Base-by-base conservation (phyloP, 2,888 invertebrate genomes). In the Heliconius ethilla region DNA sequence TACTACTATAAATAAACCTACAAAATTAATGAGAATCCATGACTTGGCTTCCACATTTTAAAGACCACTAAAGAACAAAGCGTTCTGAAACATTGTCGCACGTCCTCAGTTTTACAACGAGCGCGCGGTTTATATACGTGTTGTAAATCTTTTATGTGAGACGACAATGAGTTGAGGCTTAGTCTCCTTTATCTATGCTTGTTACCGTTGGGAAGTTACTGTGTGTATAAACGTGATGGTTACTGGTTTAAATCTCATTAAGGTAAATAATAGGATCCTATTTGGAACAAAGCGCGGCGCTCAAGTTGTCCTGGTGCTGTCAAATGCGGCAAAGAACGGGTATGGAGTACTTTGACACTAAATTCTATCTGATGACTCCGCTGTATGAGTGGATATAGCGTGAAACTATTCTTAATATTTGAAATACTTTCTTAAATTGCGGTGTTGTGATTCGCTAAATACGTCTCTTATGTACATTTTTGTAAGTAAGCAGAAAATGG, bases 31-130 rank as follows among this genome's bases (percentile, higher is more conserved):
- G 6, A 69, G 37, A n/a, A 37, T 25, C 40, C 25, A 69, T 40
- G 69, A 45, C 25, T 69, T 15, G 67, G 40, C 40, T 40, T n/a
- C 25, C n/a, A 40, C 69, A 40, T 69, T 69, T 69, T 67, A 67
- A 67, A 67, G 22, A 15, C n/a, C 40, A 25, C 25, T 69, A 37
- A 72, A 59, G 33, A 59, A 72, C 33, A 55, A 72, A 37, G 59
- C 33, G 13, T 72, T 29, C 25, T 37, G 33, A 9, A 25, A 72
- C 72, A 72, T 72, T 72, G 72, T 72, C 59, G 37, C 59, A 55
- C 55, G 72, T 55, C 55, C 59, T 72, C 59, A 59, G 72, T 59
- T 72, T 59, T 59, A n/a, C 29, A 55, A 70, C 59, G 72, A 72
- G 1, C n/a, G 25, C 55, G 59, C 59, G 37, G 59, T 33, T 59